These are phyloP conservation scores for Ivindomyrus marchei DNA, from an alignment of 2,113 vertebrate species.

Conservation along the genomic window DNA sequence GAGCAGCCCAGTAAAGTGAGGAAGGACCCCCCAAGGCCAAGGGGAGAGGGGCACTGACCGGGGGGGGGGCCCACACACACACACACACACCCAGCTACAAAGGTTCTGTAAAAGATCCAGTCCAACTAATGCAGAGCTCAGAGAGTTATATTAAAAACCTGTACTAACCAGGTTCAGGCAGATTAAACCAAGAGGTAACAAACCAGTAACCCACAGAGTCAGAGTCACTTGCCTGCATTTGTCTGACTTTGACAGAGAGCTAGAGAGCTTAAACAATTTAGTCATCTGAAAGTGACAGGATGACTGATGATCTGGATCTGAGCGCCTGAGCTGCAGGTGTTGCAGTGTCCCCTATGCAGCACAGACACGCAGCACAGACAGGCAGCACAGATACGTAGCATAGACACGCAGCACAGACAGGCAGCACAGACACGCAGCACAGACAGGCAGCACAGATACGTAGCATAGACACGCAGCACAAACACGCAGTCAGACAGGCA, in stretches of 20 bases:
- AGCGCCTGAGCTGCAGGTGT: neutral
- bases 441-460: neutral
- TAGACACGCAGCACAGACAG: neutral
- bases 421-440: neutral
- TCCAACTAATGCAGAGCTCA: neutral
- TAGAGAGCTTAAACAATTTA: neutral
- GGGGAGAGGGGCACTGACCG: neutral
- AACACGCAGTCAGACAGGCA: too few relatives aligned
- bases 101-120: neutral
- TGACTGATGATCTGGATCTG: neutral
- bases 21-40: constrained; percentile 18
- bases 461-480: neutral
- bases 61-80: neutral
- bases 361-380: neutral
- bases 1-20: constrained; percentile 28
- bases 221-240: neutral
- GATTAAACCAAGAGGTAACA: neutral
- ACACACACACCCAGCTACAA: neutral
- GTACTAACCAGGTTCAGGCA: neutral
- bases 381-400: neutral
- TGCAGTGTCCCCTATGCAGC: neutral
- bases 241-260: neutral
- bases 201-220: neutral
- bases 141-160: neutral
- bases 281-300: neutral